These are phyloP conservation scores for Sebastes diaconus DNA, from an alignment of 2,797 vertebrate genomes.

Conservation along the genomic window DNA sequence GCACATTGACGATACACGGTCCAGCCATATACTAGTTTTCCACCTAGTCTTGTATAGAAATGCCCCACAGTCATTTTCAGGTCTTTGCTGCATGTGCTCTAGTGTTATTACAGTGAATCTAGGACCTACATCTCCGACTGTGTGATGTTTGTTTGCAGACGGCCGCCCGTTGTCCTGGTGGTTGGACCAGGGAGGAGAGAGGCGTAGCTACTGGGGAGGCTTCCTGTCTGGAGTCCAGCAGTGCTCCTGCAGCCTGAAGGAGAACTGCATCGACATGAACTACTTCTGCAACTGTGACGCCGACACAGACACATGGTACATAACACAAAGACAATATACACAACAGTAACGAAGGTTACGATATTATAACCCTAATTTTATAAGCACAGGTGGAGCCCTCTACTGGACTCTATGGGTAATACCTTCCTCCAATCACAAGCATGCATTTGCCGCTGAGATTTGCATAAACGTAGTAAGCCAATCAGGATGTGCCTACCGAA, in stretches of 20 bases:
- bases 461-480: too few relatives aligned
- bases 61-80: neutral
- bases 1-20: too few relatives aligned
- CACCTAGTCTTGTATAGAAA: neutral
- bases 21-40: neutral
- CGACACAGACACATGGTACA: constrained; percentile 88
- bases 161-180: constrained; percentile 90
- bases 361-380: too few relatives aligned
- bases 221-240: constrained; percentile 87
- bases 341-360: neutral
- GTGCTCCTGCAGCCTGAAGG: constrained; percentile 89
- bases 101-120: neutral
- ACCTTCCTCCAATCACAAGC: too few relatives aligned
- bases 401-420: too few relatives aligned
- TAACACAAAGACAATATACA: neutral
- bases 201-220: constrained; percentile 89
- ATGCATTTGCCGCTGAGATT: too few relatives aligned
- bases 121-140: neutral
- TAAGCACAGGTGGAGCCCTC: too few relatives aligned
- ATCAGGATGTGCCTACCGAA: too few relatives aligned
- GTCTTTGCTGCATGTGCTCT: neutral
- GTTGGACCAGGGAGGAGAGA: constrained; percentile 86
- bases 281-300: constrained; percentile 93
- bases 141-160: constrained; percentile 75
- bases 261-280: constrained; percentile 88